Percentiles rank a stretch among this genome's conserved stretches.
Conservation (phyloP, 2,888 invertebrate genomes). For the Timema cristinae region DNA sequence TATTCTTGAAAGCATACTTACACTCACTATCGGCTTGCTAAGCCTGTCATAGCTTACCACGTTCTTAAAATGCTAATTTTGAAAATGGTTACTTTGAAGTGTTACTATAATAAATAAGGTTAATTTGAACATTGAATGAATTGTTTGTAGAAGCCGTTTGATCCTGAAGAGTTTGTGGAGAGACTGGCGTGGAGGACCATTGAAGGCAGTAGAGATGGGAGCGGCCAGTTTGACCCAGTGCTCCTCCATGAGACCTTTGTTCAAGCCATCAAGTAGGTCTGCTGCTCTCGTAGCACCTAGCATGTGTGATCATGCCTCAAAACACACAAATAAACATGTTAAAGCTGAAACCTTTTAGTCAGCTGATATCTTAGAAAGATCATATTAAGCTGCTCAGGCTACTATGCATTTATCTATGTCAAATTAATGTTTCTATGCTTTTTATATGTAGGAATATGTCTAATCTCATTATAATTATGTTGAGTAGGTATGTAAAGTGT, state of each 20-base stretch:
- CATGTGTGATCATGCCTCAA: no score
- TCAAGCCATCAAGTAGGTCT: slow-evolving; percentile 71
- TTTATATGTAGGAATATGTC: no score
- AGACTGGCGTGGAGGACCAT: slow-evolving; percentile 92
- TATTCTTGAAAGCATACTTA: no score
- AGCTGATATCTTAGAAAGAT: no score
- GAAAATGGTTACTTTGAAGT: not conserved
- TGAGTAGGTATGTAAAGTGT: no score
- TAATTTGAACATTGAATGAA: not conserved
- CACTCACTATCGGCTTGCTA: no score
- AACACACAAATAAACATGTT: no score
- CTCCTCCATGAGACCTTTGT: slow-evolving; percentile 87
- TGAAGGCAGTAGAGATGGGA: slow-evolving; percentile 57
- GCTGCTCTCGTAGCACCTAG: slow-evolving; percentile 5
- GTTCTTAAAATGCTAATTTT: not conserved
- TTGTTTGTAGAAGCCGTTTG: slow-evolving; percentile 79
- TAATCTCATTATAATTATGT: no score
- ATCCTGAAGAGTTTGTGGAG: slow-evolving; percentile 96
- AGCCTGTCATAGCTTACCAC: not conserved
- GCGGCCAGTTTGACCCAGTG: slow-evolving; percentile 78
- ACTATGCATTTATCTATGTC: no score
- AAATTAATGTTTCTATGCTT: no score
- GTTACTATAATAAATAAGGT: not conserved
- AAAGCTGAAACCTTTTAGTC: no score
- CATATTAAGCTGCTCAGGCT: no score